phyloP scores from a whole-genome alignment of 2,113 vertebrate genomes.

The Oryzias curvinotus region DNA sequence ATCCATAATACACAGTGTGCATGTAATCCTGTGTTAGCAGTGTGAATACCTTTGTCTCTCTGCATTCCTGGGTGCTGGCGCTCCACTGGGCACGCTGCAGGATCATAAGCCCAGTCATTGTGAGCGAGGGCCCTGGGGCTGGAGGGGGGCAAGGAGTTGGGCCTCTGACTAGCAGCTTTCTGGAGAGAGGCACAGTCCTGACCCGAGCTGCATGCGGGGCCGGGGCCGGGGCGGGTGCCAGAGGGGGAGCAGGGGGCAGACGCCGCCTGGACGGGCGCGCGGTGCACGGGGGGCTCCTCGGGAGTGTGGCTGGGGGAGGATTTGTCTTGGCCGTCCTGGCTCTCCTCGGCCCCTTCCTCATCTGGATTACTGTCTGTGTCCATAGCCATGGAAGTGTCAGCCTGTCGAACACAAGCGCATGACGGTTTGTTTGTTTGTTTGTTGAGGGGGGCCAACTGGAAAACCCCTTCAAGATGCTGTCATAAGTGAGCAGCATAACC shows the following conservation, averaged over 20 bases:
- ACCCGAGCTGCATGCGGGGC: conserved; percentile 34
- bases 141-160: conserved; percentile 74
- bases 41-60: conserved; percentile 70
- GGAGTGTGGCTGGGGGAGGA: conserved; percentile 40
- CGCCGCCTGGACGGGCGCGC: conserved; percentile 43
- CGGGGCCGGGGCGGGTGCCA: conserved; percentile 29
- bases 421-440: background rate
- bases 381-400: conserved; percentile 70
- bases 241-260: conserved; percentile 71
- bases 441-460: background rate
- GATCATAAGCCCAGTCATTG: conserved; percentile 72
- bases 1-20: conserved; percentile 10
- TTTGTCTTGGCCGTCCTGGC: conserved; percentile 70
- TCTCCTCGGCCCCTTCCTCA: conserved; percentile 75
- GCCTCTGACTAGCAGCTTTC: conserved; percentile 62
- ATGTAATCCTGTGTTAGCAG: conserved; percentile 32
- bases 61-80: conserved; percentile 70
- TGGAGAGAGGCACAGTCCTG: conserved; percentile 55
- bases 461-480: background rate
- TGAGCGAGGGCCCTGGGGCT: conserved; percentile 67
- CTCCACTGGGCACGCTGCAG: conserved; percentile 62
- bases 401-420: conserved; percentile 51
- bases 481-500: conserved; percentile 9
- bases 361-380: conserved; percentile 79
- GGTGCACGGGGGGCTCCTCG: conserved; percentile 45